Evolutionary conservation across 2,888 invertebrate species (phyloP), one percentile per base, ranked within the genome.

Genomic region (Anoplius nigerrimus): DNA sequence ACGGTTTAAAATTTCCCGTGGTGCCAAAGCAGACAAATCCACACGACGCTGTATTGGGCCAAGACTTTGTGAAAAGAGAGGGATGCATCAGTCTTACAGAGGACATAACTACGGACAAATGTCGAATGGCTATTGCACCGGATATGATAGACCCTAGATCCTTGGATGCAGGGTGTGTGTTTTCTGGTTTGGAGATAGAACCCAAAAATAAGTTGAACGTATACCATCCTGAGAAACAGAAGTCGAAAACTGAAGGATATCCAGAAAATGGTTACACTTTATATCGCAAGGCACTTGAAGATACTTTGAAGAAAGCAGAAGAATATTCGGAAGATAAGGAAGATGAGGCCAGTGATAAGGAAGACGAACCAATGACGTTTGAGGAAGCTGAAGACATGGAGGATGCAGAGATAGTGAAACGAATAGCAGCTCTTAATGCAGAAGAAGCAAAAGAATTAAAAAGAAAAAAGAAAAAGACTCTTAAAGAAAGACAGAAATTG

Each of bases 41-140:
- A n/a, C n/a, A n/a, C n/a, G n/a, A n/a, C n/a, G n/a, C n/a, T n/a
- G n/a, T n/a, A n/a, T n/a, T n/a, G n/a, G n/a, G n/a, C n/a, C n/a
- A n/a, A n/a, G n/a, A n/a, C n/a, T n/a, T n/a, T 97, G 97, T 82
- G 96, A 97, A 59, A n/a, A n/a, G n/a, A n/a, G n/a, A n/a, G n/a
- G n/a, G n/a, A n/a, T n/a, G n/a, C n/a, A n/a, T n/a, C n/a, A 93
- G 95, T 54, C 89, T 99, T 5, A 93, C 94, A 42, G 98, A 97
- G 89, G 99, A 99, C 86, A 99, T 99, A 54, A 99, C 99, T 0
- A 97, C 98, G 0, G 98, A 98, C 24, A 97, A 97, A 89, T 98
- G 98, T 89, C 92, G 93, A 82, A 90, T 93, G 43, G 92, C 94
- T 85, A 91, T 96, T 75, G 97, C 98, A 2, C 99, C 99, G 0